Percentiles rank a stretch among this genome's conserved stretches.
These are phyloP conservation scores for Xylocampa areola DNA, from an alignment of 2,888 invertebrate genomes.

Conservation along the genomic window DNA sequence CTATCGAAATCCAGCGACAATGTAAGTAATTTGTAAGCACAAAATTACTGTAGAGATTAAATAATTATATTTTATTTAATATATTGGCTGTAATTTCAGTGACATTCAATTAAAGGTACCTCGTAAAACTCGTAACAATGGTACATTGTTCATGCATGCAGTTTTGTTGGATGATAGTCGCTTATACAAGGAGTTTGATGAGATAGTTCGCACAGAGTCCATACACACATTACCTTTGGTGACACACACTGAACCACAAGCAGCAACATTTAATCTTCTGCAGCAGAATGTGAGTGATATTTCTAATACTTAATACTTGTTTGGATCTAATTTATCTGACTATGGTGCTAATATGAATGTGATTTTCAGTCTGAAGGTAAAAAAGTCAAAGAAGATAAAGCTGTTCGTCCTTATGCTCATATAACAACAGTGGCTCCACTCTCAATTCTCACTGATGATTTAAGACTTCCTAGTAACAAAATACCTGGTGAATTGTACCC, in stretches of 20 bases:
- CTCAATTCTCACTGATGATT: constrained; percentile 93
- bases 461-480: constrained; percentile 91
- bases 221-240: constrained; percentile 92
- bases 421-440: constrained; percentile 93
- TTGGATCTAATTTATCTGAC: too few species aligned
- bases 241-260: constrained; percentile 93
- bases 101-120: constrained; percentile 92
- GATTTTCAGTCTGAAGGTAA: constrained; percentile 69
- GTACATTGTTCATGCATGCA: constrained; percentile 94
- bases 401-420: constrained; percentile 92
- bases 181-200: constrained; percentile 88
- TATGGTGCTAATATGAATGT: constrained; percentile 12
- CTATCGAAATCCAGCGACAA: constrained; percentile 86
- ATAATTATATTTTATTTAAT: too few species aligned
- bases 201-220: constrained; percentile 90
- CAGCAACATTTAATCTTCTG: constrained; percentile 93
- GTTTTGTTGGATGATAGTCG: constrained; percentile 89
- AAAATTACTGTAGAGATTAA: too few species aligned
- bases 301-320: too few species aligned
- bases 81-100: constrained; percentile 79
- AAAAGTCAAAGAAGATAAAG: constrained; percentile 50
- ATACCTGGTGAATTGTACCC: constrained; percentile 92
- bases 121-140: constrained; percentile 94
- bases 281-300: constrained; percentile 79
- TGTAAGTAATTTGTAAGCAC: constrained; percentile 79